Evolutionary conservation across 2,113 vertebrate species (phyloP), one percentile per base, ranked within the genome.

Genomic region (Callorhinus ursinus): DNA sequence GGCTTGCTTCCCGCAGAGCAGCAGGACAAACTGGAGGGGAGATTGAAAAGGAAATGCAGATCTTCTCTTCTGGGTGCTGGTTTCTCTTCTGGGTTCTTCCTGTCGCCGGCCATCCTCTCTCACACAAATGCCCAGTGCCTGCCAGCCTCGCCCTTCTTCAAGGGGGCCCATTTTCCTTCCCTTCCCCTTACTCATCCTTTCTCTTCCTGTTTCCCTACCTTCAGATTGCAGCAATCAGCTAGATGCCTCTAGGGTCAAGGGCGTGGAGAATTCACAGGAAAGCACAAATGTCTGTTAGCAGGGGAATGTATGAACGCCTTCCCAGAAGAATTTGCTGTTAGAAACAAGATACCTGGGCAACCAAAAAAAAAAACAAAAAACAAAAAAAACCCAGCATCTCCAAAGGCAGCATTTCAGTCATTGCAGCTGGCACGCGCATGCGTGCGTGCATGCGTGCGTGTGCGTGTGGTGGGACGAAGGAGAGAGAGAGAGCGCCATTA

Each of bases 331-430:
- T 39, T 53, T 87, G 14, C 57, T 51, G 10, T 49, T 79, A 79
- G 81, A 88, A 96, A 93, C 11, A 16, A 86, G 81, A 63, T 51
- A 36, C 5, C 31, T 55, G 77, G 42, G 5, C 42, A 91, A 59
- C 71, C 19, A 72, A 33, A 84, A 67, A 10, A 36, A 7, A 67
- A 33, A 61, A 26, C 1, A 59, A 26, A 10, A 21, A 7, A 31
- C 36, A 36, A 36, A 36, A 36, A 36, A 36, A 36, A 2, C 36
- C 36, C 36, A 36, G 7, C 28, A 53, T 67, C 42, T 90, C 65
- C 31, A 69, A n/a, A 76, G 46, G n/a, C 28, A 2, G 5, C 31
- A 16, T 79, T 80, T 74, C 69, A 49, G 31, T 15, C 10, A 12
- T 15, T 16, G 24, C 3, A 57, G 19, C n/a, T 22, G 6, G 51